Conservation (phyloP, 2,113 vertebrate genomes). For the Cromileptes altivelis region DNA sequence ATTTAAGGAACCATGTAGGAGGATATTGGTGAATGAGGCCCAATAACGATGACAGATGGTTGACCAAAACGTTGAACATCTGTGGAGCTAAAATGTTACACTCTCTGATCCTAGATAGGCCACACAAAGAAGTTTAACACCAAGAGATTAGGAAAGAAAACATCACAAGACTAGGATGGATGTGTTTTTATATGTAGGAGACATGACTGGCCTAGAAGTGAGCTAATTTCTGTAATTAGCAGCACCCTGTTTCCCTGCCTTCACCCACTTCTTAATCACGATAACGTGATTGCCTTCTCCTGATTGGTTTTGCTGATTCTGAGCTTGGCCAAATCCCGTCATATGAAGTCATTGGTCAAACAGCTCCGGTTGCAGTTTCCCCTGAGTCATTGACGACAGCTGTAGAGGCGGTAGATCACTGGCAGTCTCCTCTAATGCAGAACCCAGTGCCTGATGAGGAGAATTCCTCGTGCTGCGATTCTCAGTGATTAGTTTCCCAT, state of each 20-base stretch:
- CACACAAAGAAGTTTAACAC: not conserved
- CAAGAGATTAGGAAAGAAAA: not conserved
- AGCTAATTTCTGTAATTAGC: conserved; percentile 21
- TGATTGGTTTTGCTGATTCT: conserved; percentile 29
- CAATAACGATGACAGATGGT: not conserved
- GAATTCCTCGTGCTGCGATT: not conserved
- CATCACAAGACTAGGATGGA: not conserved
- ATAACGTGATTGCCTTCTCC: not conserved
- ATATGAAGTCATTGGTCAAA: conserved; percentile 52
- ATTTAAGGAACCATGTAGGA: too few relatives aligned
- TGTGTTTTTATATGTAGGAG: not conserved
- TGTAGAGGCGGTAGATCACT: conserved; percentile 42
- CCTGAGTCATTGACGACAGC: conserved; percentile 59
- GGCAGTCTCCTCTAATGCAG: conserved; percentile 14
- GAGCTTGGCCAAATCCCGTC: conserved; percentile 14
- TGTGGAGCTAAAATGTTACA: not conserved
- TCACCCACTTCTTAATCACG: not conserved
- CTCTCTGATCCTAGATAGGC: not conserved
- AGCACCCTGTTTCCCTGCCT: not conserved
- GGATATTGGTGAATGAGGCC: too few relatives aligned
- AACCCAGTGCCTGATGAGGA: conserved; percentile 15
- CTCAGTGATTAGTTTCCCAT: conserved; percentile 16
- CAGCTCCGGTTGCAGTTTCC: conserved; percentile 37
- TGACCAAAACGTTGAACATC: conserved; percentile 8
- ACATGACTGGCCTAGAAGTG: not conserved